Evolutionary conservation across 2,113 vertebrate species (phyloP).

Genomic region (Suricata suricatta): DNA sequence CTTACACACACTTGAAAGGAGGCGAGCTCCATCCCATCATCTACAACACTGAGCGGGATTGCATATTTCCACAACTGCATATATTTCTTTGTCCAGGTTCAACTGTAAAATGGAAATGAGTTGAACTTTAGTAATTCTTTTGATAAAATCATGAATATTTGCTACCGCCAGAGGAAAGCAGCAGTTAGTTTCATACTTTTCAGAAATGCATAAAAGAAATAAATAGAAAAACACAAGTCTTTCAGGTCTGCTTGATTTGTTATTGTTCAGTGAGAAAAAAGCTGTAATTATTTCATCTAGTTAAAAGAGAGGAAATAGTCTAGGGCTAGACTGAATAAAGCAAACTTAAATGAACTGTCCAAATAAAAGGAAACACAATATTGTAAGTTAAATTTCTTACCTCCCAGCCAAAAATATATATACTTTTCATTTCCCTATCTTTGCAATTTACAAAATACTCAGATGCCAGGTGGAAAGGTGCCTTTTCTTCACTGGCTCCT

Average conservation of each 20-base stretch:
- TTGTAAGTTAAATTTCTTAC: slow-evolving; percentile 41
- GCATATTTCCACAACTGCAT: background rate
- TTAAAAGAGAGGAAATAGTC: slow-evolving; percentile 66
- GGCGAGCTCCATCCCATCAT: background rate
- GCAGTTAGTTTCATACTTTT: slow-evolving; percentile 70
- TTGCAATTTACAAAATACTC: background rate
- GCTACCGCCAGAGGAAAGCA: slow-evolving; percentile 67
- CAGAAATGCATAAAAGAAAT: slow-evolving; percentile 74
- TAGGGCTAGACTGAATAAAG: slow-evolving; percentile 44
- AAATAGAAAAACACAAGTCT: slow-evolving; percentile 81
- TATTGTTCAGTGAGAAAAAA: slow-evolving; percentile 61
- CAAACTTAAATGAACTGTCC: slow-evolving; percentile 61
- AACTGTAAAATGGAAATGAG: slow-evolving; percentile 69
- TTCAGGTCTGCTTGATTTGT: slow-evolving; percentile 71
- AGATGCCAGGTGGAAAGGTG: background rate
- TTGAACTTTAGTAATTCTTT: slow-evolving; percentile 79
- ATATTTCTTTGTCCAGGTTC: slow-evolving; percentile 58
- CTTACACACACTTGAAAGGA: fast-evolving
- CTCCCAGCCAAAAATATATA: slow-evolving; percentile 5
- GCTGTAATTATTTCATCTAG: slow-evolving; percentile 79
- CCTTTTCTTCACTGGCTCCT: background rate
- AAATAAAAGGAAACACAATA: slow-evolving; percentile 55
- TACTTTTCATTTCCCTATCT: background rate
- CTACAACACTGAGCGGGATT: background rate
- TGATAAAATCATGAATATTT: slow-evolving; percentile 80